Base-by-base conservation (phyloP, 92 coral and sea anemone genomes). In the Diadumene lineata region DNA sequence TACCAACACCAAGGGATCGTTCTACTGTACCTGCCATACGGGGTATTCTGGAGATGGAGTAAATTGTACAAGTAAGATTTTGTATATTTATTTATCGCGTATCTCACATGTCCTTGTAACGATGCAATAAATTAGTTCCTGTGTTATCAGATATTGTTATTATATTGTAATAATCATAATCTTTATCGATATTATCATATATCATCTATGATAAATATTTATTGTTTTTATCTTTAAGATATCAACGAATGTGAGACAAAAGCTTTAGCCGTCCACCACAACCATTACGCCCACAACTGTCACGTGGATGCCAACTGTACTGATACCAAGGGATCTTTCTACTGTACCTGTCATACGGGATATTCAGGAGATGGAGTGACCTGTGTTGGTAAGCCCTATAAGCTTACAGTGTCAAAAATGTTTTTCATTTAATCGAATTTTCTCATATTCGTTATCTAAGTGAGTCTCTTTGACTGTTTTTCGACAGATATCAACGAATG, bases 41-140 rank as follows among this genome's bases (percentile, higher is more conserved):
- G 97, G 97, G 10, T 91, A 78, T 66, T 85, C 93, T 46, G 96
- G 96, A 69, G 60, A 87, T 80, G 96, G 96, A 23, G 92, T 90
- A 25, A 70, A 76, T 19, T 88, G 92, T 56, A 50, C 31, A 48
- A 58, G 77, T 72, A 50, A 72, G 65, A 3, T 38, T 38, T 38
- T 38, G 6, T 38, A 38, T 38, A 38, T 4, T 38, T 4, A 38
- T 13, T 38, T 38, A 38, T n/a, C n/a, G n/a, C n/a, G n/a, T n/a
- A n/a, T n/a, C n/a, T n/a, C n/a, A n/a, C n/a, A n/a, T n/a, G n/a
- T n/a, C n/a, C n/a, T n/a, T n/a, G n/a, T n/a, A n/a, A n/a, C n/a
- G n/a, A n/a, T n/a, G n/a, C n/a, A n/a, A n/a, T n/a, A n/a, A n/a
- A n/a, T n/a, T n/a, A n/a, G n/a, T n/a, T n/a, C n/a, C n/a, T n/a